Conservation (phyloP, 2,888 invertebrate species). For the Meiosimyza platycephala region DNA sequence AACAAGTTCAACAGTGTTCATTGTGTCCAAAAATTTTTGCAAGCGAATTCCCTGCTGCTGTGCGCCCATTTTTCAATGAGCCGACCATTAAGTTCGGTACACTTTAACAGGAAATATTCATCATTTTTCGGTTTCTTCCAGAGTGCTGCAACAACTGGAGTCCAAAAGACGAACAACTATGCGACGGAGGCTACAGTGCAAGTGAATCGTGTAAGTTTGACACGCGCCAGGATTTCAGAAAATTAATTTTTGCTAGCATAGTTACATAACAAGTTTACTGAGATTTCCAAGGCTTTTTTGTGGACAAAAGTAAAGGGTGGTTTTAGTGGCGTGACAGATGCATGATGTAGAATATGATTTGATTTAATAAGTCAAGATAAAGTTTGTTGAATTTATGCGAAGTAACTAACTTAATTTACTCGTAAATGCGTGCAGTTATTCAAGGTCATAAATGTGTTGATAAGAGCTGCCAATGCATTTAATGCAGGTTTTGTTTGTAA, state of each 20-base stretch:
- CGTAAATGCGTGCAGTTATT: too few species aligned
- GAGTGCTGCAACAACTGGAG: slow-evolving; percentile 59
- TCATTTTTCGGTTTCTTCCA: slow-evolving; percentile 66
- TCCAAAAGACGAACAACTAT: slow-evolving; percentile 64
- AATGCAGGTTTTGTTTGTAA: too few species aligned
- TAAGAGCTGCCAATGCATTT: too few species aligned
- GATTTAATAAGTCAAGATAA: too few species aligned
- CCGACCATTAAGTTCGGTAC: background rate
- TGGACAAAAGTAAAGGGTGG: background rate
- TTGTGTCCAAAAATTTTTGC: slow-evolving; percentile 3
- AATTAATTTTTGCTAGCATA: background rate
- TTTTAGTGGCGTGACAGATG: too few species aligned
- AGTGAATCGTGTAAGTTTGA: slow-evolving; percentile 63
- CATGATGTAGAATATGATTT: too few species aligned
- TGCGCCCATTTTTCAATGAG: background rate
- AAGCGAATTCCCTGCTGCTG: background rate
- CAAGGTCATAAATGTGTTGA: too few species aligned
- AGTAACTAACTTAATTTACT: too few species aligned
- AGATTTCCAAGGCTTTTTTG: background rate
- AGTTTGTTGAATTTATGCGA: too few species aligned
- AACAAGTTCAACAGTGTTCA: slow-evolving; percentile 37
- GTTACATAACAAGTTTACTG: slow-evolving; percentile 33
- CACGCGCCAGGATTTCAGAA: slow-evolving; percentile 15
- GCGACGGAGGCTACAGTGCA: slow-evolving; percentile 67
- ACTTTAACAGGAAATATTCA: slow-evolving; percentile 53